Conservation (phyloP, 2,113 vertebrate genomes). For the Rhinolophus ferrumequinum region DNA sequence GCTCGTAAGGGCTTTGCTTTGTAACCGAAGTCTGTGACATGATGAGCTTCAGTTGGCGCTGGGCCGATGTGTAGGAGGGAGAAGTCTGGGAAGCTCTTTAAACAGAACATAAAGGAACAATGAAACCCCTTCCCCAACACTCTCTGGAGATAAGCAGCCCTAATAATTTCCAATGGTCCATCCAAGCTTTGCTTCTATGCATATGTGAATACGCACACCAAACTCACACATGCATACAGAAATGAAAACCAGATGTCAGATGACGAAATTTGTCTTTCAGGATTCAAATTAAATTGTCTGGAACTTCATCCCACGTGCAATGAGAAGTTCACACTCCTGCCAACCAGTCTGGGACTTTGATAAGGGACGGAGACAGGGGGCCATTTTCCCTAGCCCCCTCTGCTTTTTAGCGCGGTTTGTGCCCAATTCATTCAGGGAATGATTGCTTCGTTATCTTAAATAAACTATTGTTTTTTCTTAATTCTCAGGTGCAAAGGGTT, state of each 20-base stretch:
- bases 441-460: not conserved
- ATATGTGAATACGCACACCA: not conserved
- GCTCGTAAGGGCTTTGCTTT: not conserved
- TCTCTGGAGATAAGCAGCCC: not conserved
- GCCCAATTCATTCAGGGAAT: not conserved
- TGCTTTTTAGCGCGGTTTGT: not conserved
- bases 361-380: fast-evolving
- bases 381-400: not conserved
- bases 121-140: not conserved
- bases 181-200: not conserved
- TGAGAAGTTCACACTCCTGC: not conserved
- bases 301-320: not conserved
- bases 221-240: not conserved
- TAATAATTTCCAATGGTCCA: not conserved
- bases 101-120: not conserved
- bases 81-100: not conserved
- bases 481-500: not conserved
- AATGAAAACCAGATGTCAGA: constrained; percentile 40
- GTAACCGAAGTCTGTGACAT: fast-evolving
- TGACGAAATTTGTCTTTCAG: constrained; percentile 41
- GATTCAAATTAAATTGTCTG: constrained; percentile 35
- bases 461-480: not conserved
- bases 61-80: not conserved
- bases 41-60: not conserved
- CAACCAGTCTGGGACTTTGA: not conserved